These are phyloP conservation scores for Piaya cayana DNA, from an alignment of 2,113 vertebrate genomes.

Conservation along the genomic window DNA sequence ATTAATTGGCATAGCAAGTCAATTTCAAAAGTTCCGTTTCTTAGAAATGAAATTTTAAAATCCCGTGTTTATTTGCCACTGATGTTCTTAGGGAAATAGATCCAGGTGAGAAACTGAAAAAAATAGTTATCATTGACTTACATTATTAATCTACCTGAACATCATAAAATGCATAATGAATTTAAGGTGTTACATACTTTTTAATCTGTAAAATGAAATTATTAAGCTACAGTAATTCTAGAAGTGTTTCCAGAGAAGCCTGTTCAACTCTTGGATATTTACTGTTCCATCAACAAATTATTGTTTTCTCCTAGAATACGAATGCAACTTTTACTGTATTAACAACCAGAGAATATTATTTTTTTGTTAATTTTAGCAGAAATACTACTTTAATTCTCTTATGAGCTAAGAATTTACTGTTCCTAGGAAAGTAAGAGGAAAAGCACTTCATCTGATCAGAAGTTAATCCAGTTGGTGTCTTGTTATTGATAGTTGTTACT, in stretches of 20 bases:
- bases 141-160: not conserved
- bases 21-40: slow-evolving; percentile 6
- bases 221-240: not conserved
- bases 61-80: not conserved
- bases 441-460: fast-evolving
- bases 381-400: not conserved
- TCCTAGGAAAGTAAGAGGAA: not conserved
- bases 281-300: not conserved
- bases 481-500: not conserved
- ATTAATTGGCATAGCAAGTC: slow-evolving; percentile 2
- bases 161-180: not conserved
- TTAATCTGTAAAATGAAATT: not conserved
- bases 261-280: not conserved
- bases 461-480: not conserved
- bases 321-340: not conserved
- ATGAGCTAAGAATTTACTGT: not conserved
- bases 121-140: not conserved
- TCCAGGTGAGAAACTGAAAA: not conserved
- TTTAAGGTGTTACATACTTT: not conserved
- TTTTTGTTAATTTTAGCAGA: not conserved
- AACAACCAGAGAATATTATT: not conserved
- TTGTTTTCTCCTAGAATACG: not conserved
- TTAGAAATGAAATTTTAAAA: not conserved
- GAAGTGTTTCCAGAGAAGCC: not conserved
- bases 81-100: not conserved